phyloP scores from a whole-genome alignment of 1,140 invertebrate genomes.

The Hyles euphorbiae region DNA sequence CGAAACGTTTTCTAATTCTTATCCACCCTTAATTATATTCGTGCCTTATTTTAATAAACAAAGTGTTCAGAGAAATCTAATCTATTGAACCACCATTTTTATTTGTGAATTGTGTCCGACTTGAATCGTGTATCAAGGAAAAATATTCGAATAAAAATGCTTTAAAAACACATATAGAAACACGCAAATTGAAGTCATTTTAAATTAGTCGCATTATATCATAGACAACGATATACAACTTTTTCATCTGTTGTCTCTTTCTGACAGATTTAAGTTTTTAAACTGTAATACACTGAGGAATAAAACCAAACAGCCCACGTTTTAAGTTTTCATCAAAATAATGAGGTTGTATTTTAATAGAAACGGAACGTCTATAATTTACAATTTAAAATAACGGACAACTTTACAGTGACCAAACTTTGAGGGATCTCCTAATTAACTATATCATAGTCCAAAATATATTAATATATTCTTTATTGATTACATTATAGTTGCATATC shows the following conservation, averaged over 20 bases:
- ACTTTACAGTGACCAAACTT: not conserved
- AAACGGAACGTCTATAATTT: too few species aligned
- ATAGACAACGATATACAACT: not conserved
- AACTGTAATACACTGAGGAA: too few species aligned
- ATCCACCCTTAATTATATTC: slow-evolving; percentile 27
- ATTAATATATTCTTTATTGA: not conserved
- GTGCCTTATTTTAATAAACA: slow-evolving; percentile 43
- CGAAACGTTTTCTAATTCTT: slow-evolving; percentile 37
- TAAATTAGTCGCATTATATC: slow-evolving; percentile 27
- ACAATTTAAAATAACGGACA: too few species aligned
- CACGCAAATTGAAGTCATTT: slow-evolving; percentile 8
- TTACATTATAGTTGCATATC: too few species aligned
- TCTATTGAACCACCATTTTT: slow-evolving; percentile 71
- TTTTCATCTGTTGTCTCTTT: too few species aligned
- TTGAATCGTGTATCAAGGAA: slow-evolving; percentile 66
- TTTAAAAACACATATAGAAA: slow-evolving; percentile 13
- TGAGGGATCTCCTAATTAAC: not conserved
- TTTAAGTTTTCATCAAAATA: too few species aligned
- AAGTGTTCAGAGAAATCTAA: slow-evolving; percentile 49
- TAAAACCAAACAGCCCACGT: too few species aligned
- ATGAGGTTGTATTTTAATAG: too few species aligned
- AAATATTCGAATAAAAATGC: slow-evolving; percentile 27
- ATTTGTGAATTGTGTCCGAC: slow-evolving; percentile 71
- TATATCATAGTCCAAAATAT: not conserved
- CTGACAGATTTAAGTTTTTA: too few species aligned